These are phyloP conservation scores for Scartelaos histophorus DNA, from an alignment of 2,113 vertebrate genomes.

Conservation along the genomic window DNA sequence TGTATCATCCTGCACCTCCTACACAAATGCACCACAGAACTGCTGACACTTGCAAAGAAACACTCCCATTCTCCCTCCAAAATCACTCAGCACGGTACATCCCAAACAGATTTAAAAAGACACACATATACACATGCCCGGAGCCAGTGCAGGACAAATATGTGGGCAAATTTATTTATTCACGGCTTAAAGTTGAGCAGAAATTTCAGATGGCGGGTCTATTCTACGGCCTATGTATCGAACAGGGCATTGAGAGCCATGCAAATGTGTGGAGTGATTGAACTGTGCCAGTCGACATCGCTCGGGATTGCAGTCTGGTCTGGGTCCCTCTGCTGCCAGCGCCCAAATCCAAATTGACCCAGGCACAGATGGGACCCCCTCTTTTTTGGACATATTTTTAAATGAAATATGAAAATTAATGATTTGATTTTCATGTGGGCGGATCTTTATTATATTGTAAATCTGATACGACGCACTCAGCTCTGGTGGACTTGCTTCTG, in stretches of 20 bases:
- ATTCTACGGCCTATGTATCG: conserved; percentile 48
- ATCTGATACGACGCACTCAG: no score
- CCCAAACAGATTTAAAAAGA: conserved; percentile 34
- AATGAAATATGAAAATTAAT: conserved; percentile 48
- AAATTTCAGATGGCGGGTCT: conserved; percentile 64
- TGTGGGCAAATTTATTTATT: conserved; percentile 46
- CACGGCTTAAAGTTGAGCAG: conserved; percentile 63
- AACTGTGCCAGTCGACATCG: conserved; percentile 57
- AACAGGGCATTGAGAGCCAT: conserved; percentile 59
- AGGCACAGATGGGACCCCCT: conserved; percentile 40
- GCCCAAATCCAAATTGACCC: conserved; percentile 59
- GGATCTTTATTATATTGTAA: background rate
- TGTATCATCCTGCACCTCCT: conserved; percentile 3
- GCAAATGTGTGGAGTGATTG: conserved; percentile 63
- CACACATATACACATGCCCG: conserved; percentile 36
- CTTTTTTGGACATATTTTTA: background rate
- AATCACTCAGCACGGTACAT: conserved; percentile 30
- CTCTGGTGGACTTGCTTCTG: no score
- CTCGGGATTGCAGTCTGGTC: conserved; percentile 44
- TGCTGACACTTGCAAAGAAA: conserved; percentile 45
- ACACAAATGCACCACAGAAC: conserved; percentile 22
- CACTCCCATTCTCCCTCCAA: conserved; percentile 22
- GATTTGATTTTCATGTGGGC: background rate
- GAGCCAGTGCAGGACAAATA: conserved; percentile 62
- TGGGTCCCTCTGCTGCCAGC: conserved; percentile 47